Conservation (phyloP, 2,888 invertebrate genomes). For the Apamea anceps region DNA sequence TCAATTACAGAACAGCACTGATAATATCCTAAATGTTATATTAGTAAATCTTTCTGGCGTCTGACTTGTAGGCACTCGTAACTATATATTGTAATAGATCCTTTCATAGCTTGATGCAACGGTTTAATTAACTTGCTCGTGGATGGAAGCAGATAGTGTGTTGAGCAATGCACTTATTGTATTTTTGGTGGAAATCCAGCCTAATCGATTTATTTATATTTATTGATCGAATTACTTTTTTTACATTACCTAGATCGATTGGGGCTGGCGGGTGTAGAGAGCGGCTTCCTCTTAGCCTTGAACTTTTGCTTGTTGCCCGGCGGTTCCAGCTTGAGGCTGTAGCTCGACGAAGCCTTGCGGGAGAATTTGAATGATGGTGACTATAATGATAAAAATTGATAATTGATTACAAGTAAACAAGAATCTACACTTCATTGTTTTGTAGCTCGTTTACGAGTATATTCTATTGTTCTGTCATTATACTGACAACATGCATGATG, state of each 20-base stretch:
- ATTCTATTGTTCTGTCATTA: background rate
- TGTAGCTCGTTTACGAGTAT: slow-evolving; percentile 7
- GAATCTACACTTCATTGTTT: slow-evolving; percentile 20
- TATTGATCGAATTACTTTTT: background rate
- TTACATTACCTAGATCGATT: slow-evolving; percentile 90
- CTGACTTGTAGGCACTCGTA: background rate
- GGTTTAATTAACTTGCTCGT: no score
- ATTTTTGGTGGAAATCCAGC: background rate
- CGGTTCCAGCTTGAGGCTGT: slow-evolving; percentile 98
- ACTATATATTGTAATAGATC: background rate
- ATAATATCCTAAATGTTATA: background rate
- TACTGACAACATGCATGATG: background rate
- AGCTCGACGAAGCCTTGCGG: slow-evolving; percentile 98
- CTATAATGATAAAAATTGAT: slow-evolving; percentile 90
- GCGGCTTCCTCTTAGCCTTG: slow-evolving; percentile 96
- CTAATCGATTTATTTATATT: background rate
- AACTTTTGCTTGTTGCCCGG: slow-evolving; percentile 96
- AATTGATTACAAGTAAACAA: slow-evolving; percentile 49
- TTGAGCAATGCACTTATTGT: background rate
- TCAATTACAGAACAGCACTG: slow-evolving; percentile 2
- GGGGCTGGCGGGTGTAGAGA: slow-evolving; percentile 98
- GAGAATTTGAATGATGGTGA: slow-evolving; percentile 99
- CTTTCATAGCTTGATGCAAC: no score
- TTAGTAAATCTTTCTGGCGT: background rate
- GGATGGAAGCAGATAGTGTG: background rate